phyloP scores from a whole-genome alignment of 1,140 invertebrate species.

The Zaprionus lachaisei region DNA sequence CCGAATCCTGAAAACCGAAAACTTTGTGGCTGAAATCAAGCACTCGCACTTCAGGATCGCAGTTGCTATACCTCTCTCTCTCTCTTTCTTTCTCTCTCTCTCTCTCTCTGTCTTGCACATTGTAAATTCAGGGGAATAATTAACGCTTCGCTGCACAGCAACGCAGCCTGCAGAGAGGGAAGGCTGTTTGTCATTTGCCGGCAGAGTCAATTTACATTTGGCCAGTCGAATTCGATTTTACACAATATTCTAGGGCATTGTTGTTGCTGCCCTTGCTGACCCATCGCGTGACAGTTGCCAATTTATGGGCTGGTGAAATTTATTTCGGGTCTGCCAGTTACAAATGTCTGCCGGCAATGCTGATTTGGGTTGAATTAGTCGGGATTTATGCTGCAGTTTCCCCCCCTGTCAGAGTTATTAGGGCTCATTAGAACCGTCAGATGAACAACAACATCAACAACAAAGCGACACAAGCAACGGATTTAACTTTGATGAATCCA shows the following conservation, averaged over 20 bases:
- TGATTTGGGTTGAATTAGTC: conserved; percentile 69
- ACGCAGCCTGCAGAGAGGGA: background rate
- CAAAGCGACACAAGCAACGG: conserved; percentile 19
- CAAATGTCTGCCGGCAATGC: conserved; percentile 45
- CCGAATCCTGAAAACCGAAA: conserved; percentile 12
- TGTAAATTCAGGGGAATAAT: conserved; percentile 57
- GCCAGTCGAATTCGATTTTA: conserved; percentile 55
- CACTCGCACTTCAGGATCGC: background rate
- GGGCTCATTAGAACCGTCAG: conserved; percentile 63
- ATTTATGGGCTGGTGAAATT: conserved; percentile 72
- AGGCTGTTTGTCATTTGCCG: conserved; percentile 58
- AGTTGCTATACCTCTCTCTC: conserved; percentile 13
- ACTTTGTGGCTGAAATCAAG: conserved; percentile 73
- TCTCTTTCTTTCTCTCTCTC: background rate
- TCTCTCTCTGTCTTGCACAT: conserved; percentile 25
- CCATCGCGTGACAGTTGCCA: conserved; percentile 53
- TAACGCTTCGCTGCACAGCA: conserved; percentile 69
- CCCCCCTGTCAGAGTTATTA: conserved; percentile 47
- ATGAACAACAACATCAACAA: conserved; percentile 44
- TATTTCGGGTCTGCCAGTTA: conserved; percentile 64
- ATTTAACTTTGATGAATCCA: conserved; percentile 37
- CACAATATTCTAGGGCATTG: conserved; percentile 22
- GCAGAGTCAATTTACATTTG: conserved; percentile 68
- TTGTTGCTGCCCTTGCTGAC: conserved; percentile 36
- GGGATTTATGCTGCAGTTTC: conserved; percentile 74